phyloP scores from a whole-genome alignment of 2,797 vertebrate genomes.

The Muscicapa comitata region DNA sequence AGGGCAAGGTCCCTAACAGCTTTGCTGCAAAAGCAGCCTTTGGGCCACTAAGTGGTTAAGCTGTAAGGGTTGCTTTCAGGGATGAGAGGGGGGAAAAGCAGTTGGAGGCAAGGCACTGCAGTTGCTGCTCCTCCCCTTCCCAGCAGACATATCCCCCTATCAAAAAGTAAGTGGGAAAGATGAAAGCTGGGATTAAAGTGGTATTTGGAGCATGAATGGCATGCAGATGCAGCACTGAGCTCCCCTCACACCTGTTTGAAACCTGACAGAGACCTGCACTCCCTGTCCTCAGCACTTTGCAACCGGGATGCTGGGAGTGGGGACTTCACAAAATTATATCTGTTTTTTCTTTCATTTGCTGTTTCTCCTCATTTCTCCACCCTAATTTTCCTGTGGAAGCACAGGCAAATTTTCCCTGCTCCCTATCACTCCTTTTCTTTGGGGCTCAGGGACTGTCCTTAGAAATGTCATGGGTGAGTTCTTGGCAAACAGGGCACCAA shows the following conservation, averaged over 20 bases:
- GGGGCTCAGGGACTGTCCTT: background rate
- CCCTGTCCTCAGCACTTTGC: background rate
- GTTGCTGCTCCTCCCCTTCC: background rate
- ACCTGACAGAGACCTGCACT: background rate
- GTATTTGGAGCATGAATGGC: constrained; percentile 24
- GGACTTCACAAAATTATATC: background rate
- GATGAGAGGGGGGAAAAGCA: background rate
- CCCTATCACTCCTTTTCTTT: background rate
- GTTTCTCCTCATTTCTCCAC: background rate
- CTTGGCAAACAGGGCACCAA: background rate
- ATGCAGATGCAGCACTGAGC: background rate
- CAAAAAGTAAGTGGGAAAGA: background rate
- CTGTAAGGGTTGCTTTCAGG: background rate
- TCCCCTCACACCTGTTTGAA: constrained; percentile 32
- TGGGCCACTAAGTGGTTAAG: background rate
- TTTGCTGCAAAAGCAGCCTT: background rate
- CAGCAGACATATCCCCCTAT: background rate
- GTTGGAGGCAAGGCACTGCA: background rate
- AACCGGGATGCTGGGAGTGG: background rate
- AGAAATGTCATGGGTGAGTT: background rate
- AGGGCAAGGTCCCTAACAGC: background rate
- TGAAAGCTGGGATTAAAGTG: constrained; percentile 55
- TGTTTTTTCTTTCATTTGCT: background rate
- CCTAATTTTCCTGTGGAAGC: background rate
- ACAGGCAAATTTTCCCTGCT: accelerated